Base-by-base conservation (phyloP, 2,797 vertebrate species). In the Parauchenoglanis ngamensis region DNA sequence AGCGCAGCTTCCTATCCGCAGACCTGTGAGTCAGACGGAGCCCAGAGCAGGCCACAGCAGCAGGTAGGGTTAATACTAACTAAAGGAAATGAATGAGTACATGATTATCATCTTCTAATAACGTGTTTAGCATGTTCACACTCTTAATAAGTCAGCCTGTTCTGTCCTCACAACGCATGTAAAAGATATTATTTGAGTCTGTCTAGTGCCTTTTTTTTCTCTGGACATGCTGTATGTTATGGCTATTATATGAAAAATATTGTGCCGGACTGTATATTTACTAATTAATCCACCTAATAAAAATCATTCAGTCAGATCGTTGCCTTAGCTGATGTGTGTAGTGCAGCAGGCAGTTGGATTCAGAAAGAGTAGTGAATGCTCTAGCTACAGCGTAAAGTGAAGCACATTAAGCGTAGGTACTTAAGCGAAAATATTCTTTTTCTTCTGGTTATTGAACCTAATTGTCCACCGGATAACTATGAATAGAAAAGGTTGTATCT, bases 1-100 rank as follows among this genome's bases (percentile, higher is more conserved):
- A 2, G 92, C 81, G n/a, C 94, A 93, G 83, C 56, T 87, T 3
- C 87, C 83, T 17, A 57, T 89, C 28, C 52, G 83, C 65, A 93
- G 91, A 89, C 93, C 94, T 0, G 84, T 93, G 87, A 95, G 94
- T 82, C 95, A 93, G 85, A 95, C 95, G 0, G 96, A 96, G 85
- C 94, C 95, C 23, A 93, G 95, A 88, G 89, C 54, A 0, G 84
- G 87, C 0, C 77, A 90, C 49, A 77, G 8, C 84, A 94, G 94
- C 94, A 95, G 95, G 96, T 96, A 92, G 31, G 12, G 31, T 15
- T 52, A 0, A 80, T 63, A 52, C 7, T 79, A 13, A 59, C 17
- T 77, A n/a, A 23, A 17, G 46, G 54, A 57, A 7, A 52, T 15
- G 2, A 12, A 75, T 25, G 21, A 49, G 11, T 49, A 25, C 44